Evolutionary conservation across 2,113 vertebrate genomes (phyloP).

Genomic region (Ophthalmolycus amberensis): DNA sequence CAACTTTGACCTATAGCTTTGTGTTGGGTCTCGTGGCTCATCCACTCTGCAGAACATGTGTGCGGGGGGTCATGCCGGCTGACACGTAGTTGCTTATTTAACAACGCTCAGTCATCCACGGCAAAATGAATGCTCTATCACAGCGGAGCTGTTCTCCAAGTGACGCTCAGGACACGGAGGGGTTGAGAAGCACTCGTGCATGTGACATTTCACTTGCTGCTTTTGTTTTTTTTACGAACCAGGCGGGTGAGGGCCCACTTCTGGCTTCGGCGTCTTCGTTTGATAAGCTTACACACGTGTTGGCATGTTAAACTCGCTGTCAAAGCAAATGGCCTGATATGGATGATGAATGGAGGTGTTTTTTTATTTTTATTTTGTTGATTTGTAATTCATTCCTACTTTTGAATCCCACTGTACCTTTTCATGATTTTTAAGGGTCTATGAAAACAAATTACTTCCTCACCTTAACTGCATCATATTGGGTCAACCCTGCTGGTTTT

Average conservation of each 20-base stretch:
- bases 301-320: constrained; percentile 22
- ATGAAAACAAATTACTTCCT: constrained; percentile 51
- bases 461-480: constrained; percentile 48
- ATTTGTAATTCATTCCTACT: constrained; percentile 38
- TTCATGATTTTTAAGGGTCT: constrained; percentile 33
- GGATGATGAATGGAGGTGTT: constrained; percentile 4
- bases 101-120: constrained; percentile 53
- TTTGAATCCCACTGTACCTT: constrained; percentile 12
- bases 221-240: constrained; percentile 63
- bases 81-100: constrained; percentile 45
- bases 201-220: constrained; percentile 64
- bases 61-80: constrained; percentile 31
- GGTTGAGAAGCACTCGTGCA: constrained; percentile 24
- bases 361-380: constrained; percentile 29
- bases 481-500: constrained; percentile 36
- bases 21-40: neutral
- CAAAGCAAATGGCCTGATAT: constrained; percentile 17
- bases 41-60: constrained; percentile 2
- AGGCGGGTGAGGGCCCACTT: constrained; percentile 53
- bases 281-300: constrained; percentile 61
- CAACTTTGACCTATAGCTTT: neutral
- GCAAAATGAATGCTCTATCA: constrained; percentile 36
- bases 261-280: constrained; percentile 31
- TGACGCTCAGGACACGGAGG: constrained; percentile 20
- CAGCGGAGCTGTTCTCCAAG: constrained; percentile 26